Evolutionary conservation across 2,797 vertebrate species (phyloP), one percentile per base, ranked within the genome.

Genomic region (Epinephelus malabaricus): DNA sequence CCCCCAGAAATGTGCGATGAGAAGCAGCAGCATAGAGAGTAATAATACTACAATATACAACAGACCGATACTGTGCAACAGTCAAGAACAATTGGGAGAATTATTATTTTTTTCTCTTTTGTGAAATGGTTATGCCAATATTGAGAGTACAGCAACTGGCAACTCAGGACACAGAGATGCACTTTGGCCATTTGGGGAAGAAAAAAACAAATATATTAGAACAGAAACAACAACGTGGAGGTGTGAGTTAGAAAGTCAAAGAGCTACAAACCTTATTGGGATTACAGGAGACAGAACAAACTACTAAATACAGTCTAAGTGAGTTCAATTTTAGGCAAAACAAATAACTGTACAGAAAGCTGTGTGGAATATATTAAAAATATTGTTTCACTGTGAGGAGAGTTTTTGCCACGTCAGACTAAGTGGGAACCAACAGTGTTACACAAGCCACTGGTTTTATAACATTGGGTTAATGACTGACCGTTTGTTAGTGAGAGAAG

Each of bases 41-140:
- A 86, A 90, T 88, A 92, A 92, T 92, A 94, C 91, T 92, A 93
- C 92, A 90, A 91, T 88, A 93, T 88, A 94, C 86, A 90, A 94
- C 85, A 89, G 88, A 93, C 90, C 19, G 87, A 93, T 88, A 94
- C 93, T 93, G 92, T 92, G 94, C 92, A 87, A 94, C 86, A 94
- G 87, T 93, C 91, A 69, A 88, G 83, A 88, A 89, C 83, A 85
- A 84, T 25, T 84, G 77, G 81, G 86, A 87, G 82, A 85, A 76
- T 34, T 1, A 7, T 75, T 82, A 14, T 27, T 73, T 19, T 49
- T 40, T 23, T 53, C 58, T 79, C 63, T 81, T 61, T 82, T 66
- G 80, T 83, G 78, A 87, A 90, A 82, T 66, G 47, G 34, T 85
- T 86, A 82, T 76, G 78, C 79, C 75, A 86, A 90, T 70, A 80